phyloP scores from a whole-genome alignment of 1,140 invertebrate genomes.

The Philotrypesis tridentata region DNA sequence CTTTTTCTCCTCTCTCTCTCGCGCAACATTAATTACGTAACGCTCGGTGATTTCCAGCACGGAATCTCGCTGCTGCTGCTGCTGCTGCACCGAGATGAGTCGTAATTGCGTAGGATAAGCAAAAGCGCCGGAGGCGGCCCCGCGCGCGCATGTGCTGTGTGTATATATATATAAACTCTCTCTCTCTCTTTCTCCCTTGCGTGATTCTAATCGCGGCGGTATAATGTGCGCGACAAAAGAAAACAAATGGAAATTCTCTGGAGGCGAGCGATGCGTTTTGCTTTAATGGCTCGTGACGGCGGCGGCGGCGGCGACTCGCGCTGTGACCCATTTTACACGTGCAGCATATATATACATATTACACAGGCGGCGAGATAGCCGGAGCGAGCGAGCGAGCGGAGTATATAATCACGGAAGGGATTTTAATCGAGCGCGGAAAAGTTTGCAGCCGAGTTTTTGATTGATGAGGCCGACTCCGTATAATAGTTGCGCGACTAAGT shows the following conservation, averaged over 20 bases:
- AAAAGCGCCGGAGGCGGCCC: not conserved
- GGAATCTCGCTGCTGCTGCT: too few species aligned
- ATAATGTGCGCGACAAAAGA: conserved; percentile 10
- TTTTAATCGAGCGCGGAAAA: conserved; percentile 37
- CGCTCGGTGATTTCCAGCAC: too few species aligned
- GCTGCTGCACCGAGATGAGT: not conserved
- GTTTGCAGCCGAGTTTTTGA: conserved; percentile 12
- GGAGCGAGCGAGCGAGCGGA: too few species aligned
- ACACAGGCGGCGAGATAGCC: not conserved
- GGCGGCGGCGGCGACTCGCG: too few species aligned
- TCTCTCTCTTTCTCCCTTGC: not conserved
- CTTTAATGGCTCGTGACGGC: conserved; percentile 25
- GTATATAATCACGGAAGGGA: not conserved
- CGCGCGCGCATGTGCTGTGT: too few species aligned
- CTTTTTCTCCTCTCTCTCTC: too few species aligned
- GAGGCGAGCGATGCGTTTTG: not conserved
- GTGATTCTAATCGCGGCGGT: conserved; percentile 16
- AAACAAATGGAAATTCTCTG: conserved; percentile 15
- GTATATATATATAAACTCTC: too few species aligned
- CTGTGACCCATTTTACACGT: not conserved
- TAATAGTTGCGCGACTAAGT: too few species aligned
- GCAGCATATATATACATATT: not conserved
- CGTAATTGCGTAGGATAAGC: conserved; percentile 5
- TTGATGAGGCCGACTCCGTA: conserved; percentile 21
- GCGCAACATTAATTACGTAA: not conserved